Evolutionary conservation across 2,888 invertebrate species (phyloP), one percentile per base, ranked within the genome.

Genomic region (Agrochola lychnidis): DNA sequence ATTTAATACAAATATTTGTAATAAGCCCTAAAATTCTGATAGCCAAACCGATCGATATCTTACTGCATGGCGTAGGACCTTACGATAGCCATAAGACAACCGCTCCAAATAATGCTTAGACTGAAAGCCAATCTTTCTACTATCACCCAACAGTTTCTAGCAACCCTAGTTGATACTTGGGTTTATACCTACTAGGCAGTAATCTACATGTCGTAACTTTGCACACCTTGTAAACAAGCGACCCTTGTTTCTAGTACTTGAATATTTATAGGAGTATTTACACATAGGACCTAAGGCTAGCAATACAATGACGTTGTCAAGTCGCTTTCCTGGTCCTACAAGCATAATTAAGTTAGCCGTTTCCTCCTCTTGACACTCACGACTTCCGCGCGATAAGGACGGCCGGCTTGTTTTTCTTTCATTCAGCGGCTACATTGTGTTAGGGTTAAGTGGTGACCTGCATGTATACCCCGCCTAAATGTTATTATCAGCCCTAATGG

Each of bases 321-420:
- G 81, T 78, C 66, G 70, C 71, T 81, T 64, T 71, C 66, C 48
- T 84, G 84, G 82, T 70, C 85, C 76, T 73, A 78, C 78, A 77
- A 70, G 83, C 87, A 87, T 87, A 87, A 87, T 87, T 87, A 85
- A 87, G 86, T 84, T 79, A 87, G 78, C 75, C 81, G 85, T 83
- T 87, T 87, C 86, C 87, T 68, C 16, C 71, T 63, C 87, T 78
- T 87, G 87, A 85, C 86, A 85, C 87, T 80, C 69, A 84, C 79
- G 78, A 81, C 84, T 81, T 87, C 86, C 86, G 79, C 70, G 62
- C 84, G 87, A 84, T 87, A 87, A 82, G 87, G 78, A 68, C 63
- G 67, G 53, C 16, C n/a, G 62, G 48, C 59, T 67, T 82, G 79
- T 87, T 87, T 87, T 87, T 87, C 84, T 84, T 87, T 77, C 87